phyloP scores from a whole-genome alignment of 2,888 invertebrate species.

The Orthonevra nobilis region DNA sequence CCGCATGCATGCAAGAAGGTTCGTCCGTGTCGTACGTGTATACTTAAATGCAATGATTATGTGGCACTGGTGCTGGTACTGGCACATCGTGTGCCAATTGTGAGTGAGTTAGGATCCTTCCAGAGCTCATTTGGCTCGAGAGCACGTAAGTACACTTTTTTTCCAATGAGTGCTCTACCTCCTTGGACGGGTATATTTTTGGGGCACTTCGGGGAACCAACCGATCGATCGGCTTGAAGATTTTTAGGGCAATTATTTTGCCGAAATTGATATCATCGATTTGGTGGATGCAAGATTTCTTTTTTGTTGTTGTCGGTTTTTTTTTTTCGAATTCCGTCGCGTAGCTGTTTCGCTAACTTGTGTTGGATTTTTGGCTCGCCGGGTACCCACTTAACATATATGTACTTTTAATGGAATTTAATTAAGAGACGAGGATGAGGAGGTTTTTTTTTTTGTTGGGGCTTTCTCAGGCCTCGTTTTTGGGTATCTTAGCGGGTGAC shows the following conservation, averaged over 20 bases:
- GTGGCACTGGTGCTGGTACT: no score
- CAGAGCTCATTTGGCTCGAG: conserved; percentile 56
- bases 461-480: conserved; percentile 8
- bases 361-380: conserved; percentile 9
- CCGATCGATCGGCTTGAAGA: conserved; percentile 20
- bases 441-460: neutral
- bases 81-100: conserved; percentile 70
- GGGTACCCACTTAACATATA: conserved; percentile 51
- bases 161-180: no score
- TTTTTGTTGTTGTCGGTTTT: no score
- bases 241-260: conserved; percentile 65
- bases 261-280: conserved; percentile 69
- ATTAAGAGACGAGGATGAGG: conserved; percentile 56
- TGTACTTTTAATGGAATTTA: conserved; percentile 64
- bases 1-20: conserved; percentile 43
- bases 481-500: conserved; percentile 10
- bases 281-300: conserved; percentile 28
- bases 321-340: conserved; percentile 35
- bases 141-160: conserved; percentile 35
- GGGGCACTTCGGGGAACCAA: conserved; percentile 24
- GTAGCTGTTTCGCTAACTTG: conserved; percentile 30
- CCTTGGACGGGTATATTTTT: neutral
- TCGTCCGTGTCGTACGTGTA: conserved; percentile 58
- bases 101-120: conserved; percentile 66
- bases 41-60: conserved; percentile 66